Percentiles rank a stretch among this genome's conserved stretches.
Conservation (phyloP, 2,113 vertebrate species). For the Silurus glanis region DNA sequence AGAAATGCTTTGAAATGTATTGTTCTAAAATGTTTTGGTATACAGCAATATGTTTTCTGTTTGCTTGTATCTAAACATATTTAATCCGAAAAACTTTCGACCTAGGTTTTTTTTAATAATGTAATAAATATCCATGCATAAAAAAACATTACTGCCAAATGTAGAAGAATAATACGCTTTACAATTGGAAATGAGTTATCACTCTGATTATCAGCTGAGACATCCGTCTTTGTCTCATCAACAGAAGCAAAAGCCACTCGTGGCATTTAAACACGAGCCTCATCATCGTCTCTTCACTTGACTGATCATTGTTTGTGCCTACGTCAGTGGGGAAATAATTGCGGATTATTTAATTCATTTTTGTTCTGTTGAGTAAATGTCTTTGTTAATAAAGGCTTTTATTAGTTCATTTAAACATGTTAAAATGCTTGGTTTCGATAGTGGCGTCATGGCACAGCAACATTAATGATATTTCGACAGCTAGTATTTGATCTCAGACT, state of each 20-base stretch:
- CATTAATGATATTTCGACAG: neutral
- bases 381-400: neutral
- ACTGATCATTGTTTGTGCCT: slow-evolving; percentile 2
- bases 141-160: neutral
- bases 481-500: neutral
- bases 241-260: neutral
- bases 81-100: neutral
- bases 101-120: neutral
- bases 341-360: neutral
- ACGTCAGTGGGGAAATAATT: neutral
- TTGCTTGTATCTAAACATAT: neutral
- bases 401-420: neutral
- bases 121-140: neutral
- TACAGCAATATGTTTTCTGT: neutral
- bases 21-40: neutral
- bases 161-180: neutral
- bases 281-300: neutral
- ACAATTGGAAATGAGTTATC: neutral
- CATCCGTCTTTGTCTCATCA: neutral
- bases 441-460: neutral
- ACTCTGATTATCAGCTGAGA: neutral
- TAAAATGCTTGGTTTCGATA: neutral
- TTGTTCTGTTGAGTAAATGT: neutral
- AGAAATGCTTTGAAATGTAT: neutral
- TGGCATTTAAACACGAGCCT: neutral